phyloP scores from a whole-genome alignment of 2,797 vertebrate species.

The Petrocephalus schoutedeni region DNA sequence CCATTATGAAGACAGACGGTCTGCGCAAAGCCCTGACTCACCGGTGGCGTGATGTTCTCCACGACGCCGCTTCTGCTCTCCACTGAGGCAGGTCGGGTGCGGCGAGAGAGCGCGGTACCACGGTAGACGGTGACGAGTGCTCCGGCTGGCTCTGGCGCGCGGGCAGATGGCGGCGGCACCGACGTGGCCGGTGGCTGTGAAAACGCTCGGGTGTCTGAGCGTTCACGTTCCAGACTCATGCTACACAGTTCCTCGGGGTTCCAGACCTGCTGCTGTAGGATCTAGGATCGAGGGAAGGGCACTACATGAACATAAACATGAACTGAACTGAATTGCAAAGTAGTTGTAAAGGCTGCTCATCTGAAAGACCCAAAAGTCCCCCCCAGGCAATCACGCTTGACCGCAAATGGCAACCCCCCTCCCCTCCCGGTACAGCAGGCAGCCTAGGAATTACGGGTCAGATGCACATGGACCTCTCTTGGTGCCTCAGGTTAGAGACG shows the following conservation, averaged over 20 bases:
- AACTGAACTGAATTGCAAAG: not conserved
- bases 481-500: not conserved
- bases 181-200: not conserved
- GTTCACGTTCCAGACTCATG: not conserved
- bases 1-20: not conserved
- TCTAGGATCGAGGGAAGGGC: not conserved
- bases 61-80: slow-evolving; percentile 27
- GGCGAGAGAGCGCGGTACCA: not conserved
- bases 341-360: not conserved
- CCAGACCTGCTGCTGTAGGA: not conserved
- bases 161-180: not conserved
- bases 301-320: too few relatives aligned
- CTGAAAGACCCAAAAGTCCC: not conserved
- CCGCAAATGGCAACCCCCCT: not conserved
- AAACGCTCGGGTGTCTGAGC: not conserved
- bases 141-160: not conserved
- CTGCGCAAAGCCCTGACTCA: slow-evolving; percentile 3
- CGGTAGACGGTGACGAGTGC: not conserved
- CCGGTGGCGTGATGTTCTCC: slow-evolving; percentile 13
- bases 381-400: not conserved
- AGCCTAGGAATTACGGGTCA: not conserved
- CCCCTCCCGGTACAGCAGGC: not conserved
- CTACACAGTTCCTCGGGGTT: not conserved
- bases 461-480: not conserved
- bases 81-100: not conserved